Base-by-base conservation (phyloP, 2,113 vertebrate genomes). In the Pogonocichla stellata region DNA sequence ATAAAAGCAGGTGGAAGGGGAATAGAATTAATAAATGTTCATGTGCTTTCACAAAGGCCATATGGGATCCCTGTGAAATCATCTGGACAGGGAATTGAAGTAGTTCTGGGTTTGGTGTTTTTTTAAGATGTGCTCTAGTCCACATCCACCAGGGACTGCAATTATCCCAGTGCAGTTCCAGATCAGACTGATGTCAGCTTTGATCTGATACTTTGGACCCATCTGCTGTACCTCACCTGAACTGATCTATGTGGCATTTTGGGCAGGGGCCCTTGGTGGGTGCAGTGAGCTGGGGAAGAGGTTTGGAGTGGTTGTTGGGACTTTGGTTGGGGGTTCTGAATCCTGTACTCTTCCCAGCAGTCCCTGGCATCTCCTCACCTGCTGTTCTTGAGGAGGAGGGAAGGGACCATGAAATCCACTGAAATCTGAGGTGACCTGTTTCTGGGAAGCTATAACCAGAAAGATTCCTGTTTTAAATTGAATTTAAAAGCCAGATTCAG, bases 221-320 rank as follows among this genome's bases (percentile, higher is more conserved):
- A 17, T n/a, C 47, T 5, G 3, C 3, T 12, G 7, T 1, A 0
- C 14, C 65, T 69, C 64, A 17, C 6, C 54, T 17, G 53, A 6
- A 12, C 9, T 8, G 7, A 17, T 33, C 15, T 13, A 0, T 0
- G 1, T 17, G 25, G 5, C 1, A 23, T 40, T 80, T 64, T 2
- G 14, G 64, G 22, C 83, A 24, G 64, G 33, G 43, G 3, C 5
- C 29, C 14, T 19, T 4, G 23, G 22, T 20, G 28, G 6, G 7
- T 17, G 0, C 8, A 5, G 34, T 2, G 23, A 19, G 72, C 36
- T 61, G 71, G 25, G 50, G 47, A 14, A 10, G 67, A 61, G 73
- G 10, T 67, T 54, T 45, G 29, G 70, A 20, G 62, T 23, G 24
- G 6, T 62, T 71, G 72, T 11, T 69, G 56, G 36, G 38, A 17